Evolutionary conservation across 2,888 invertebrate species (phyloP).

Genomic region (Tenthredo scrophulariae): DNA sequence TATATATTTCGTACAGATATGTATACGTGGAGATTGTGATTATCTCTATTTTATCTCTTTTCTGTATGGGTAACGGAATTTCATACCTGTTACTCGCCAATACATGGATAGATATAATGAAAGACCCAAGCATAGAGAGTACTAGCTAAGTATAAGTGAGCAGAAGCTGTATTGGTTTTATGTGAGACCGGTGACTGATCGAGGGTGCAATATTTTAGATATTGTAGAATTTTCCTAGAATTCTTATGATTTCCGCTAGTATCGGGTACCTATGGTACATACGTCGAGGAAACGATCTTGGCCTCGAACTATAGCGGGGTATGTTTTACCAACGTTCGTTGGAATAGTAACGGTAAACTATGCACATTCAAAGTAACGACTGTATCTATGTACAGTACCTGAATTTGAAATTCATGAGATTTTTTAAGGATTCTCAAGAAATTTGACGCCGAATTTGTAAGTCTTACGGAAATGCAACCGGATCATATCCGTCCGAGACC

Average conservation of each 20-base stretch:
- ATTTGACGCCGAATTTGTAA: conserved; percentile 22
- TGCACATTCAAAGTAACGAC: conserved; percentile 49
- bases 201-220: conserved; percentile 30
- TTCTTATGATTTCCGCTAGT: background rate
- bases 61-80: conserved; percentile 12
- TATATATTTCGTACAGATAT: background rate
- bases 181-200: conserved; percentile 13
- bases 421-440: background rate
- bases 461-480: conserved; percentile 22
- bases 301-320: background rate
- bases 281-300: background rate
- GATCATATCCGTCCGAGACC: background rate
- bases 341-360: conserved; percentile 40
- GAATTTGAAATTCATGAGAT: conserved; percentile 51
- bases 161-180: background rate
- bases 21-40: background rate
- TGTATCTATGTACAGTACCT: background rate
- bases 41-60: conserved; percentile 8
- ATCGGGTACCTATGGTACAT: background rate
- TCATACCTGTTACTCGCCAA: background rate
- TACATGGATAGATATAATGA: background rate
- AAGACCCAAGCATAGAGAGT: background rate
- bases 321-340: background rate
- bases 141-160: background rate
- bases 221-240: background rate